These are phyloP conservation scores for Periplaneta americana DNA, from an alignment of 1,140 invertebrate genomes.

Conservation along the genomic window DNA sequence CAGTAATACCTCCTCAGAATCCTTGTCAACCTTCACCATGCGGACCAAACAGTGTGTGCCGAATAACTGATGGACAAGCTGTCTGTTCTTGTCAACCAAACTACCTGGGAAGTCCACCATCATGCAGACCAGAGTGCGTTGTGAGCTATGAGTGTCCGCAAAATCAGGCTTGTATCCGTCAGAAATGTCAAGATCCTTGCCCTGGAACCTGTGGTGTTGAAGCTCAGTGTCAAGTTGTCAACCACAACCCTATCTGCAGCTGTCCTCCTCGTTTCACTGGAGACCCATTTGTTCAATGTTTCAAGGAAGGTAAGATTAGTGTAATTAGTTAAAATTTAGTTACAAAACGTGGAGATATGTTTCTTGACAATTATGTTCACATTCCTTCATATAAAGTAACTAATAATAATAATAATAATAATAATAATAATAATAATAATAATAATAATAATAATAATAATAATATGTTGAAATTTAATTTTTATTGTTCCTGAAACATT, in stretches of 20 bases:
- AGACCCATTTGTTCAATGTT: slow-evolving; percentile 77
- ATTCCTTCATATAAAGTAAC: too few relatives aligned
- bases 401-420: too few relatives aligned
- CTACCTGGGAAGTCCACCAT: slow-evolving; percentile 69
- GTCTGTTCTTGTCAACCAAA: slow-evolving; percentile 72
- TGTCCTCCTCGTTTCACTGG: slow-evolving; percentile 67
- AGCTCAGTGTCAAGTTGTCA: slow-evolving; percentile 70
- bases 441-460: too few relatives aligned
- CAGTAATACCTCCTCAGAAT: slow-evolving; percentile 40
- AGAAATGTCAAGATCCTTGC: slow-evolving; percentile 79
- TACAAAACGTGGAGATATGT: slow-evolving; percentile 20
- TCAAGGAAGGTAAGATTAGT: slow-evolving; percentile 62
- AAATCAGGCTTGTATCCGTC: slow-evolving; percentile 68
- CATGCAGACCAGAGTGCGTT: slow-evolving; percentile 72
- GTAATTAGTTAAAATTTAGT: too few relatives aligned
- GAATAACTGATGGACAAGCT: slow-evolving; percentile 59
- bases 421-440: slow-evolving; percentile 26
- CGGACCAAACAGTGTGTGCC: slow-evolving; percentile 73
- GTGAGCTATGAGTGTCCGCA: slow-evolving; percentile 70
- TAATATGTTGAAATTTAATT: too few relatives aligned
- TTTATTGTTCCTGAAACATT: too few relatives aligned
- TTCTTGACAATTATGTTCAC: too few relatives aligned
- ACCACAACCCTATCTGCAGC: slow-evolving; percentile 80
- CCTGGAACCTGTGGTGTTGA: slow-evolving; percentile 70
- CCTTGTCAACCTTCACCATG: slow-evolving; percentile 76